Conservation (phyloP, 30 jellyfish, hydroid and myxozoan species). For the Clytia hemisphaerica region DNA sequence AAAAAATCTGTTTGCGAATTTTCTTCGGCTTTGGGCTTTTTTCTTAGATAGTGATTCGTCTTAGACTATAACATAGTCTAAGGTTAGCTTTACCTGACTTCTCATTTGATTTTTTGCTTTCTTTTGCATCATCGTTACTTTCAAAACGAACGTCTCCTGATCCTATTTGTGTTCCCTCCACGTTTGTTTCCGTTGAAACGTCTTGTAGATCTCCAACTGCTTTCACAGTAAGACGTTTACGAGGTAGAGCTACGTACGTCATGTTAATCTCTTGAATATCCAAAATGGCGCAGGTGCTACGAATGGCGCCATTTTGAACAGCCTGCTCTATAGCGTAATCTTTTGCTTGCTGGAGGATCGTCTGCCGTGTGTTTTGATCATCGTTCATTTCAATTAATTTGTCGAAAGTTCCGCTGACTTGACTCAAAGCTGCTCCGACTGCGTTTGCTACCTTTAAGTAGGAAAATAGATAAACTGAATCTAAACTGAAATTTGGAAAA, state of each 20-base stretch:
- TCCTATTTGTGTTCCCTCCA: no score
- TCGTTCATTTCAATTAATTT: constrained; percentile 27
- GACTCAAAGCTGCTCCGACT: constrained; percentile 68
- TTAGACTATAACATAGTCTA: no score
- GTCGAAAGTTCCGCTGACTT: constrained; percentile 53
- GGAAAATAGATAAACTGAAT: no score
- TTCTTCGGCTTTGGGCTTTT: no score
- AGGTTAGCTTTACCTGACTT: background rate
- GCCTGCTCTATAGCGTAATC: constrained; percentile 38
- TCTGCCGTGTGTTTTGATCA: constrained; percentile 8
- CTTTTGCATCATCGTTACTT: background rate
- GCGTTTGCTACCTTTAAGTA: constrained; percentile 88
- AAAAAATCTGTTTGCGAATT: no score
- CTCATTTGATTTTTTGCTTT: background rate
- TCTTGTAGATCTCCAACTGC: constrained; percentile 42
- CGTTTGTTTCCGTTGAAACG: background rate
- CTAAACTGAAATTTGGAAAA: no score
- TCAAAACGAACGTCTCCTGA: background rate
- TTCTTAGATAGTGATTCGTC: no score
- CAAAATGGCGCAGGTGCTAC: constrained; percentile 20
- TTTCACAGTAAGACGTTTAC: constrained; percentile 28
- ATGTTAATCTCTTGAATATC: constrained; percentile 21
- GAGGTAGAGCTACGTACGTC: constrained; percentile 41
- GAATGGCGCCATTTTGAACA: constrained; percentile 37
- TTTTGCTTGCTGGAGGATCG: constrained; percentile 21